These are phyloP conservation scores for Rhizomys pruinosus DNA, from an alignment of 2,113 vertebrate species.

Conservation along the genomic window DNA sequence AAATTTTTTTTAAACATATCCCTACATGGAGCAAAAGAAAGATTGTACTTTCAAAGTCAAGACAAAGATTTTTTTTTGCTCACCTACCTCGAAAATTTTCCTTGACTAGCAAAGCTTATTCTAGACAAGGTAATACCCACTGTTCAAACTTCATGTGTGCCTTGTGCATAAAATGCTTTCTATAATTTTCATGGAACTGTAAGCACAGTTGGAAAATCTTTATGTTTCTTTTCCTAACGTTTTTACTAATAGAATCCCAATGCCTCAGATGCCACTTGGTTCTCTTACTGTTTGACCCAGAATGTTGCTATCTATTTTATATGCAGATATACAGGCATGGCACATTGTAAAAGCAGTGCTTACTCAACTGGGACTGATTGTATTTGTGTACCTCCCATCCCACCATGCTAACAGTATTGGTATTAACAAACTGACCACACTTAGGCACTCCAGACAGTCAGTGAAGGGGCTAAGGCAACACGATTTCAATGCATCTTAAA, in stretches of 20 bases:
- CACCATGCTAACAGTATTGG: neutral
- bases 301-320: neutral
- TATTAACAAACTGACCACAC: neutral
- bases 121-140: neutral
- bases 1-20: conserved; percentile 1
- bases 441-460: neutral
- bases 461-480: neutral
- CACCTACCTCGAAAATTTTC: neutral
- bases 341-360: too few relatives aligned
- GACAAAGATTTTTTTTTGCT: neutral
- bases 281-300: neutral
- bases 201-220: neutral
- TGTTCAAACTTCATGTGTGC: neutral
- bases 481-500: neutral
- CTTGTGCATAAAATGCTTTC: neutral
- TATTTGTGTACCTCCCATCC: too few relatives aligned
- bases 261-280: neutral
- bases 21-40: neutral
- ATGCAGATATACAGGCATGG: neutral
- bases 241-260: neutral
- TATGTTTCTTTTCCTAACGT: neutral
- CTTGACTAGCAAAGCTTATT: conserved; percentile 2
- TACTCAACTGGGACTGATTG: neutral
- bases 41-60: neutral
- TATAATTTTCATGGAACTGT: neutral